Percentiles rank a stretch among this genome's conserved stretches.
Evolutionary conservation across 1,140 invertebrate species (phyloP).

Genomic region (Drosophila elegans): DNA sequence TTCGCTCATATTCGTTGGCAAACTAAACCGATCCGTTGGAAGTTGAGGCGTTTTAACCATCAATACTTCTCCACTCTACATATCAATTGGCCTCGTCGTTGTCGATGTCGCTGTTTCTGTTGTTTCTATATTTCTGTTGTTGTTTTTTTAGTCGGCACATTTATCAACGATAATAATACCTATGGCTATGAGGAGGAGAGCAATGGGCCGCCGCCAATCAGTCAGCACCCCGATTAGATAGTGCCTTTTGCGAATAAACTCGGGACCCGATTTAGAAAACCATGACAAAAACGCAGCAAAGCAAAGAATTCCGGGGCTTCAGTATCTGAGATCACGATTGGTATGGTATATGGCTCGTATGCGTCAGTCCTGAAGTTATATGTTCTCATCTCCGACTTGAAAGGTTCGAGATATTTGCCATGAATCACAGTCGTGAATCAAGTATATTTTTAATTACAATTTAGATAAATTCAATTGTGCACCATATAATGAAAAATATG

Average conservation of each 20-base stretch:
- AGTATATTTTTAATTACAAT: neutral
- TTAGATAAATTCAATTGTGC: neutral
- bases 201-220: slow-evolving; percentile 41
- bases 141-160: slow-evolving; percentile 19
- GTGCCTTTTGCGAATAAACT: slow-evolving; percentile 44
- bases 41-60: slow-evolving; percentile 75
- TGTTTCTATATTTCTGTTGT: slow-evolving; percentile 14
- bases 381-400: neutral
- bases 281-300: slow-evolving; percentile 18
- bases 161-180: slow-evolving; percentile 59
- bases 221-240: slow-evolving; percentile 47
- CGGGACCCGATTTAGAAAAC: slow-evolving; percentile 20
- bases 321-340: slow-evolving; percentile 13
- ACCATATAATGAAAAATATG: neutral
- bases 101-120: slow-evolving; percentile 5
- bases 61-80: slow-evolving; percentile 59
- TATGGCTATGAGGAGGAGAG: slow-evolving; percentile 21
- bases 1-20: slow-evolving; percentile 68
- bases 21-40: slow-evolving; percentile 65
- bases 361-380: slow-evolving; percentile 14
- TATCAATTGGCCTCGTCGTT: slow-evolving; percentile 43
- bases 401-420: neutral
- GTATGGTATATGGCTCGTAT: slow-evolving; percentile 1
- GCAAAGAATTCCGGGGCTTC: slow-evolving; percentile 21
- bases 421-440: slow-evolving; percentile 8